Conservation (phyloP, 2,113 vertebrate species). For the Anoura caudifer region DNA sequence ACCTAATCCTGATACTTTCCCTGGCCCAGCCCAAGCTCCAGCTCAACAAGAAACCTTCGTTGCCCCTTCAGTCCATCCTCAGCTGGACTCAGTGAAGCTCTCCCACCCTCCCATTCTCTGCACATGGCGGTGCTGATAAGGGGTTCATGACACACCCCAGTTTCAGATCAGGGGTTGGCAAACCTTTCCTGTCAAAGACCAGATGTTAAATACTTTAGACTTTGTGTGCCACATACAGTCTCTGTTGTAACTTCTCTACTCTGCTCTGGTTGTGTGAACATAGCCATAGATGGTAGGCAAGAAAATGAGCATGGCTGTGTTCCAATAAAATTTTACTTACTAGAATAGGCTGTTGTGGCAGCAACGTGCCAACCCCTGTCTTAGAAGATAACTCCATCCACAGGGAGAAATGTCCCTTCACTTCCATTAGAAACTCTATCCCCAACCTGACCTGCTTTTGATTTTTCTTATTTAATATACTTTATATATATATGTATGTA, state of each 20-base stretch:
- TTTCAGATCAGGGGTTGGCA: background rate
- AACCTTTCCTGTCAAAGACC: background rate
- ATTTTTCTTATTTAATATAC: conserved; percentile 72
- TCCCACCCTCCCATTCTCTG: background rate
- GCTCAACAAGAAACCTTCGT: background rate
- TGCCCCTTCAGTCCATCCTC: background rate
- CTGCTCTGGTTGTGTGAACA: background rate
- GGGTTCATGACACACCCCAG: background rate
- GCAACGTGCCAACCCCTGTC: background rate
- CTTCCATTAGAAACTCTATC: conserved; percentile 58
- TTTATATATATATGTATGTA: too few relatives aligned
- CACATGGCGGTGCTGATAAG: background rate
- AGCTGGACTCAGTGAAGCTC: background rate
- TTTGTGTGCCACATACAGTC: background rate
- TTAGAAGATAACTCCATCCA: background rate
- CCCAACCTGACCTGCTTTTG: conserved; percentile 74
- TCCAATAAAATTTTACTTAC: background rate
- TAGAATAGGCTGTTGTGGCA: background rate
- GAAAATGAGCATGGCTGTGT: background rate
- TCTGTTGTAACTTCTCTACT: background rate
- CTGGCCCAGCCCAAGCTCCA: too few relatives aligned
- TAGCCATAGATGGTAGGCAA: background rate
- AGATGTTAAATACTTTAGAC: background rate
- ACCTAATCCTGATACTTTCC: background rate
- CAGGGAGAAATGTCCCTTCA: background rate